Evolutionary conservation across 1,140 invertebrate species (phyloP), one percentile per base, ranked within the genome.

Genomic region (Trichonephila inaurata): DNA sequence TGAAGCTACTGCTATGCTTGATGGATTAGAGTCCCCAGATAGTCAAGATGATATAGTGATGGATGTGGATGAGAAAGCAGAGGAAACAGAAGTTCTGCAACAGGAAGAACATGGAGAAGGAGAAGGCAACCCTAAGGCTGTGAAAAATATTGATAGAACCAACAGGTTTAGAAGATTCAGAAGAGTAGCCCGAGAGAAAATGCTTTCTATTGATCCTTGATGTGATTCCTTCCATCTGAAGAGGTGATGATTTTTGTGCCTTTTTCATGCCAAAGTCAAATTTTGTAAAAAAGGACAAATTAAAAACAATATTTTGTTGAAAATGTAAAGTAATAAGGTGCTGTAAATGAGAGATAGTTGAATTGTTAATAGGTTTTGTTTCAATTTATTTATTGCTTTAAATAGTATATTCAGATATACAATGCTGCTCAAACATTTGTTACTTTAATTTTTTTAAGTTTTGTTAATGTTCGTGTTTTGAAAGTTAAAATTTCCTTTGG

Each of bases 1-100:
- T 82, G 95, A 96, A 92, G 96, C 96, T 64, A 96, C 96, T 93
- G 96, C 96, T 16, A 93, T 96, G 64, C 94, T 96, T 81, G 96
- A 95, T 18, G 96, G 96, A 89, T 92, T 96, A 51, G 96, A 96
- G 89, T 95, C 95, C 10, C 95, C 95, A 14, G 96, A 96, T 58
- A 93, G 87, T 44, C 91, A 94, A 77, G 95, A 95, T 51, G 95
- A 94, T 24, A 33, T 94, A 44, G 95, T 95, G 1, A 95, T 95
- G 94, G 95, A 95, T 83, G 95, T 94, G n/a, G 94, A 95, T 93
- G 91, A 94, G 89, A 83, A 83, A 83, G 18, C 82, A 8, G 72
- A 77, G 16, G 72, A 77, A 77, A 44, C 18, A 44, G 86, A 88
- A 40, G 33, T 40, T 40, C 33, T 40, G 2, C 33, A 40, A 12